These are phyloP conservation scores for Linepithema humile DNA, from an alignment of 1,140 invertebrate species.

Conservation along the genomic window DNA sequence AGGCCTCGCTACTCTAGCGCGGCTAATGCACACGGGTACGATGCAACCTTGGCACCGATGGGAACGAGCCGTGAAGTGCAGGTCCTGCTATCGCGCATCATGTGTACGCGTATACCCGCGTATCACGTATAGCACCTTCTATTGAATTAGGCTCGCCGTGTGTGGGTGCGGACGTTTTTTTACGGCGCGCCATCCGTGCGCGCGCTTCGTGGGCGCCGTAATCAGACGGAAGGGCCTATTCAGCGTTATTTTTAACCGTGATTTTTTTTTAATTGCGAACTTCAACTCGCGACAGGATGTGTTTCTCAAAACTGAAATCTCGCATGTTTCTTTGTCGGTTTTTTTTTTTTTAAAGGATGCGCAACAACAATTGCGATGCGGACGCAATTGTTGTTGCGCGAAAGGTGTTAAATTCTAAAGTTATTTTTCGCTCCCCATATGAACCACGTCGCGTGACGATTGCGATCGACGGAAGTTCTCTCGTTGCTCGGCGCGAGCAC, in stretches of 20 bases:
- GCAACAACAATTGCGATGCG: neutral
- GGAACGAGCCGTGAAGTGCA: conserved; percentile 81
- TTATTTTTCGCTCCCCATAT: neutral
- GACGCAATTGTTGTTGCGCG: neutral
- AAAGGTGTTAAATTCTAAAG: neutral
- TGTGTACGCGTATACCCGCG: conserved; percentile 19
- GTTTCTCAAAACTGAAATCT: too few relatives aligned
- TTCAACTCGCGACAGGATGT: too few relatives aligned
- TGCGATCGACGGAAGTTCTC: conserved; percentile 41
- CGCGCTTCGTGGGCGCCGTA: neutral
- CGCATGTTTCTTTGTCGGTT: too few relatives aligned
- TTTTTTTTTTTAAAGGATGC: too few relatives aligned
- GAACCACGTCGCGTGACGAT: conserved; percentile 23
- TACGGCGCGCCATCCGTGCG: conserved; percentile 3
- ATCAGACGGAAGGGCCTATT: neutral
- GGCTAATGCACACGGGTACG: conserved; percentile 62
- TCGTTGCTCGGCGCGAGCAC: conserved; percentile 35
- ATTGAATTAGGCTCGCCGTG: neutral
- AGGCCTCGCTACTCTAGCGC: conserved; percentile 30
- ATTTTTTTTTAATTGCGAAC: neutral
- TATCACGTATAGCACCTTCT: neutral
- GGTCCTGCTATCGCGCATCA: conserved; percentile 41
- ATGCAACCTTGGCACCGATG: conserved; percentile 82
- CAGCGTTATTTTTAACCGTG: neutral
- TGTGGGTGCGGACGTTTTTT: neutral